phyloP scores from a whole-genome alignment of 2,888 invertebrate species.

The Cacoxenus indagator region DNA sequence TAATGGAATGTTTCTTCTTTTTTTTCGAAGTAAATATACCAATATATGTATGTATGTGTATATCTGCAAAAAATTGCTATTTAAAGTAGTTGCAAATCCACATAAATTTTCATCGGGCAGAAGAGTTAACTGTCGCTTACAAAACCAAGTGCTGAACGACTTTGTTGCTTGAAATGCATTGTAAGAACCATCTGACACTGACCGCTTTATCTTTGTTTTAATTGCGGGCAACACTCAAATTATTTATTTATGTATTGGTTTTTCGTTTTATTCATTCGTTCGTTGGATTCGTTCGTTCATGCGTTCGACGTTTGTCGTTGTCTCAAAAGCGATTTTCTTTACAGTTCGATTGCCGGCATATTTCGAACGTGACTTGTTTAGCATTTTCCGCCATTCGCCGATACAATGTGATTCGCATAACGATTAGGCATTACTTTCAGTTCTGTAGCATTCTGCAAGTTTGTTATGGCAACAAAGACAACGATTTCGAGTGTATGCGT shows the following conservation, averaged over 20 bases:
- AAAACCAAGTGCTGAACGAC: too few relatives aligned
- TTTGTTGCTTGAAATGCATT: too few relatives aligned
- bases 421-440: neutral
- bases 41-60: too few relatives aligned
- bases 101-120: too few relatives aligned
- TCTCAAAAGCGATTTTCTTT: constrained; percentile 9
- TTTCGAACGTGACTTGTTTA: constrained; percentile 29
- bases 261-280: neutral
- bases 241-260: neutral
- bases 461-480: neutral
- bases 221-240: neutral
- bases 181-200: neutral
- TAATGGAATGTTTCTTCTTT: too few relatives aligned
- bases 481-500: constrained; percentile 10
- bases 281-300: too few relatives aligned
- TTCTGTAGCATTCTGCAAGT: neutral
- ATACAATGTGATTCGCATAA: constrained; percentile 1
- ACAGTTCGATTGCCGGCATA: constrained; percentile 48
- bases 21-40: too few relatives aligned
- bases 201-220: neutral
- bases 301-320: neutral
- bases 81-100: too few relatives aligned
- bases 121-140: too few relatives aligned
- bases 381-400: neutral
- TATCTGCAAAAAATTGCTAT: too few relatives aligned